These are phyloP conservation scores for Pteruthius melanotis DNA, from an alignment of 2,113 vertebrate genomes.

Conservation along the genomic window DNA sequence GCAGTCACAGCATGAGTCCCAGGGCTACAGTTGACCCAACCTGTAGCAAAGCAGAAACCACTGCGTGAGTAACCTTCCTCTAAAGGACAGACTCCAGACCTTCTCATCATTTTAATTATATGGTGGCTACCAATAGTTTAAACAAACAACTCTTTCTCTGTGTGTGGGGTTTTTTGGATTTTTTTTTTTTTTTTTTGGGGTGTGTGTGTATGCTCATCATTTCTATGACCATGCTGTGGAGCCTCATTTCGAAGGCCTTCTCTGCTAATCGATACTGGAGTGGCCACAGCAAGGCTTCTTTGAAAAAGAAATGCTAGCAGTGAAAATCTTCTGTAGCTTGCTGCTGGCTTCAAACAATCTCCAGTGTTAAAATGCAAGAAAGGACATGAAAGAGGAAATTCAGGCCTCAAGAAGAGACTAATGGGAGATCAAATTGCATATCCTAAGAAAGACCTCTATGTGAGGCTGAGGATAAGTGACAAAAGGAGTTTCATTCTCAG, in stretches of 20 bases:
- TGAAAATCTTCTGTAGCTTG: not conserved
- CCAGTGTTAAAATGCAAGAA: not conserved
- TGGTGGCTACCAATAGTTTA: not conserved
- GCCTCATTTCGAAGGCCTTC: not conserved
- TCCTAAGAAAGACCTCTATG: not conserved
- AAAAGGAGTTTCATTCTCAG: not conserved
- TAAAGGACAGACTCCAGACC: not conserved
- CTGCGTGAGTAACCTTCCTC: not conserved
- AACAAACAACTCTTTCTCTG: not conserved
- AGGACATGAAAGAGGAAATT: not conserved
- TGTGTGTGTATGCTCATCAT: not conserved
- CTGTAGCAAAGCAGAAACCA: not conserved
- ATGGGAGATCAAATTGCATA: not conserved
- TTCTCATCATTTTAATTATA: not conserved
- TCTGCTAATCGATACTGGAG: not conserved
- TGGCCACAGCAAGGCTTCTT: not conserved
- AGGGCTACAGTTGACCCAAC: not conserved
- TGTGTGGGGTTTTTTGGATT: too few species aligned
- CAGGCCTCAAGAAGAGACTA: not conserved
- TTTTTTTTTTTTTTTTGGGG: not conserved
- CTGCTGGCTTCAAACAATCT: not conserved
- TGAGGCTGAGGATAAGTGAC: not conserved
- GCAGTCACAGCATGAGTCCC: not conserved
- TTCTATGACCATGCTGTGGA: not conserved
- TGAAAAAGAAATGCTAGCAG: not conserved